phyloP scores from a whole-genome alignment of 2,797 vertebrate genomes.

The Syndactyla subalaris region DNA sequence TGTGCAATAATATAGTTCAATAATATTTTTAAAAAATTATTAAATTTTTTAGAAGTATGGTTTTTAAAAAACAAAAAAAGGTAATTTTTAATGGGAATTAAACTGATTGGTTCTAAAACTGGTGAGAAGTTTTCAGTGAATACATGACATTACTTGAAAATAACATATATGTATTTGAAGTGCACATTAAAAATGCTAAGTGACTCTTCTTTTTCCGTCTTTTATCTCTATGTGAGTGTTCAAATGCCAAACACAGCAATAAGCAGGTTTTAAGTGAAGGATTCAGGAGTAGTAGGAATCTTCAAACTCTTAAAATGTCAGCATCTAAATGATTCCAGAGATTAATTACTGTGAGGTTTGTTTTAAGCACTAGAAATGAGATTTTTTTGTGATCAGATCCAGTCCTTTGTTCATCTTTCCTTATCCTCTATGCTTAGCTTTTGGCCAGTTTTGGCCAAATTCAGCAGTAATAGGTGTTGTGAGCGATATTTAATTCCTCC shows the following conservation, averaged over 20 bases:
- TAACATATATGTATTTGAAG: background rate
- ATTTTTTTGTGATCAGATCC: background rate
- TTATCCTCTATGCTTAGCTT: background rate
- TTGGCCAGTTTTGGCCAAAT: background rate
- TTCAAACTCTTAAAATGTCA: background rate
- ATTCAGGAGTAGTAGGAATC: background rate
- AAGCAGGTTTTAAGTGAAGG: background rate
- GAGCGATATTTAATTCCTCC: background rate
- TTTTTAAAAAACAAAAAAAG: background rate
- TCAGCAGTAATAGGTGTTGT: background rate
- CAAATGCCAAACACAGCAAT: background rate
- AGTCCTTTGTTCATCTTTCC: background rate
- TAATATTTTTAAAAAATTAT: background rate
- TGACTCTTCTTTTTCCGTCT: background rate
- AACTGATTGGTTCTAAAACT: background rate
- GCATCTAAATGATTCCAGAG: background rate
- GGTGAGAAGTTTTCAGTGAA: background rate
- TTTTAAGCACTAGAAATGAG: background rate
- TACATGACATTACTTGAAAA: background rate
- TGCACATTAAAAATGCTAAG: background rate
- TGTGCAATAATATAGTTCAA: background rate
- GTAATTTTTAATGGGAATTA: background rate
- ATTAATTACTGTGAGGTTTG: background rate
- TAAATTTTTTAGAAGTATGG: background rate
- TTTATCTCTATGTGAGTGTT: background rate